A percentile compares a stretch with the other conserved stretches of the same genome.
Evolutionary conservation across 2,797 vertebrate species (phyloP).

Genomic region (Aldrovandia affinis): DNA sequence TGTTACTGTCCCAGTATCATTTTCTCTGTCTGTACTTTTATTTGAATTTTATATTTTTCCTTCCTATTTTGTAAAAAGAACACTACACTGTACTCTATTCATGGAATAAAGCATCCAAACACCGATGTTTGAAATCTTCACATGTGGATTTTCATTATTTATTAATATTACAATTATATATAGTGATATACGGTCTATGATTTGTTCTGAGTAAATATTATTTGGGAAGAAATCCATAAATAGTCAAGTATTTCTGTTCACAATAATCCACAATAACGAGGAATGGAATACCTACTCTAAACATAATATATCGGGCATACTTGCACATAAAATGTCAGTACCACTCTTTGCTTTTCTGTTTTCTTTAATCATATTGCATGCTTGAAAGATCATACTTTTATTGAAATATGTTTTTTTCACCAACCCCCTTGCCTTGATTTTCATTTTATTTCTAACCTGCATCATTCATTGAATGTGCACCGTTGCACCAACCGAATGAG

Average conservation of each 20-base stretch:
- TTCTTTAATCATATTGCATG: not conserved
- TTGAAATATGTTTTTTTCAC: not conserved
- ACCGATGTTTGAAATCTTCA: slow-evolving; percentile 71
- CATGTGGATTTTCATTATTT: slow-evolving; percentile 74
- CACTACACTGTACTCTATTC: slow-evolving; percentile 68
- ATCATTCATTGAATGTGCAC: not conserved
- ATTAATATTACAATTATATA: slow-evolving; percentile 50
- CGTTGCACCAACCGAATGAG: not conserved
- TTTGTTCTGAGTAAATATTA: slow-evolving; percentile 38
- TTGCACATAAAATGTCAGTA: not conserved
- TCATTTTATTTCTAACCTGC: not conserved
- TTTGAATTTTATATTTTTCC: slow-evolving; percentile 55
- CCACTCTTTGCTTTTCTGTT: not conserved
- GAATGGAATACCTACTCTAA: not conserved
- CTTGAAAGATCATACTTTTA: not conserved
- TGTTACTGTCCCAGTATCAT: slow-evolving; percentile 63
- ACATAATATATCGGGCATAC: not conserved
- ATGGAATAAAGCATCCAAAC: slow-evolving; percentile 78
- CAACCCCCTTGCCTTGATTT: not conserved
- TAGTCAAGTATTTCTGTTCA: not conserved
- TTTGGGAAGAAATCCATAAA: not conserved
- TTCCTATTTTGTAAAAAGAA: slow-evolving; percentile 67
- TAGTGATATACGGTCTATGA: slow-evolving; percentile 22
- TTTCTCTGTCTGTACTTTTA: slow-evolving; percentile 68
- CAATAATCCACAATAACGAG: not conserved